Evolutionary conservation across 2,888 invertebrate genomes (phyloP), one percentile per base, ranked within the genome.

Genomic region (Trilocha varians): DNA sequence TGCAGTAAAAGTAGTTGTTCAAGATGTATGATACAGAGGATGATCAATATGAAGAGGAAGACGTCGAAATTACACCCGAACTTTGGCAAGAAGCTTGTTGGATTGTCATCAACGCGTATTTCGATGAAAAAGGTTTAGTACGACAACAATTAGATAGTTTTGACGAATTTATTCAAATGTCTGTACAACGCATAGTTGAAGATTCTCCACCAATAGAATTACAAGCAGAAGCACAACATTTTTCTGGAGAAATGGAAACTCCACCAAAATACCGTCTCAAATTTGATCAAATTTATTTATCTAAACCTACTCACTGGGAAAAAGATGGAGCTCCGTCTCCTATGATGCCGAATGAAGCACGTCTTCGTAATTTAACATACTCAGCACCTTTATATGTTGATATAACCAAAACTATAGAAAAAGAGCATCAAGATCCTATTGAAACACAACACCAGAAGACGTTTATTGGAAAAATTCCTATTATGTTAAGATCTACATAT

Each of bases 71-170:
- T 63, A 96, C 97, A 25, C 93, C 97, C 5, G 99, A 99, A 71
- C 87, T 99, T 51, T 99, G 99, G 99, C 99, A 99, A 79, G 99
- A 99, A 87, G 99, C 99, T 36, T 99, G 99, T 67, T 99, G 99
- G 99, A 98, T 99, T 67, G 99, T 99, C 47, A 99, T 99, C 68
- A 98, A 98, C 71, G 97, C 99, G 0, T 99, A 99, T 79, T 99
- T 99, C 70, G 99, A 99, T 71, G 99, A 99, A 75, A 99, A 99
- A 80, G 99, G 99, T 75, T 89, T 99, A 51, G 99, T 99, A 35
- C 91, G 99, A 39, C 99, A 99, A 73, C 99, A 99, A 72, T 87
- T 99, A 55, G 99, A 99, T 75, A 99, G 98, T 65, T 99, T 99
- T 69, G 99, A 99, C 88, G 99, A 99, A 86, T 99, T 99, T 69